Percentiles rank a stretch among this genome's conserved stretches.
Evolutionary conservation across 2,113 vertebrate species (phyloP).

Genomic region (Uropsilus gracilis): DNA sequence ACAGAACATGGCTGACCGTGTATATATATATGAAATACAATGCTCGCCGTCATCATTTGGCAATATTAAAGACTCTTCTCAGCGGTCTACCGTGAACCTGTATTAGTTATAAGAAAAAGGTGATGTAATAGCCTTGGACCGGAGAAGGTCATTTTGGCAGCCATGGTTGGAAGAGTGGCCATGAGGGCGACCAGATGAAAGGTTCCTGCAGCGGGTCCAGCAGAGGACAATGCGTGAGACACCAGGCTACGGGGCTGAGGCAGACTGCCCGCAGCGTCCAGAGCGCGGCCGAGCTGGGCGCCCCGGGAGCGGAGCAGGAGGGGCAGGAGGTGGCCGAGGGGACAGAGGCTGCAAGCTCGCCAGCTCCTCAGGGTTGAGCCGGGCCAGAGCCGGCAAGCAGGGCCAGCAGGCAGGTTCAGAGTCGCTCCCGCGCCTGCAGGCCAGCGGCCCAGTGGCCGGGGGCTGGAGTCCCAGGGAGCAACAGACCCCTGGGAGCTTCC

Average conservation of each 20-base stretch:
- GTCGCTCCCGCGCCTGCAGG: background rate
- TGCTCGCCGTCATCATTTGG: background rate
- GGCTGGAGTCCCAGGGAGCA: background rate
- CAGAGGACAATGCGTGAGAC: background rate
- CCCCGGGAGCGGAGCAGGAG: background rate
- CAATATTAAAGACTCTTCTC: background rate
- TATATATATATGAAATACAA: background rate
- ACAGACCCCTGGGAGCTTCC: background rate
- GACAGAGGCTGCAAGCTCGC: background rate
- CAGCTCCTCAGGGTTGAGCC: background rate
- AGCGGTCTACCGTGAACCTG: background rate
- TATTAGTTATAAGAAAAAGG: background rate
- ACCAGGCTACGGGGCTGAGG: background rate
- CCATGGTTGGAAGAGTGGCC: background rate
- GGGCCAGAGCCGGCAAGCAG: background rate
- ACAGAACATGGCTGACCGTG: background rate
- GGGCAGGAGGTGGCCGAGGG: background rate
- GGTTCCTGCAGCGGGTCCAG: background rate
- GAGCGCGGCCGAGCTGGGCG: background rate
- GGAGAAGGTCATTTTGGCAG: background rate
- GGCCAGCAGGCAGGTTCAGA: background rate
- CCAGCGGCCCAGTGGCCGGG: background rate
- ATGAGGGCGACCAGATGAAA: background rate
- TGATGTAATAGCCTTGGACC: constrained; percentile 21
- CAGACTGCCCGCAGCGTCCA: background rate